Percentiles rank a stretch among this genome's conserved stretches.
phyloP scores from a whole-genome alignment of 2,113 vertebrate genomes.

The Paratilapia polleni region DNA sequence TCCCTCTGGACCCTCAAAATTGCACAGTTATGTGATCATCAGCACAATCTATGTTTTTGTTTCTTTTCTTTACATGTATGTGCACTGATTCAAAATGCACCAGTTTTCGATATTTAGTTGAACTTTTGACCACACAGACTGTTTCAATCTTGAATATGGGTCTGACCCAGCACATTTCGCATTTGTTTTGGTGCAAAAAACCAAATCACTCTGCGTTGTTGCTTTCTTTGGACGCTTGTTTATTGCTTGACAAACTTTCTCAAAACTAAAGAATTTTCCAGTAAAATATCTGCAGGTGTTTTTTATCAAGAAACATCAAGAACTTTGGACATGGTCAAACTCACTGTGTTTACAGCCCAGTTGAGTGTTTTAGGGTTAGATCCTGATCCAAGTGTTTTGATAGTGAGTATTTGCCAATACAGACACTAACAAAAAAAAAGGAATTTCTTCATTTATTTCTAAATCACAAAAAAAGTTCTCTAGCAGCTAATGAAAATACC shows the following conservation, averaged over 20 bases:
- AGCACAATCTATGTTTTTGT: neutral
- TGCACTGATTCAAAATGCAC: neutral
- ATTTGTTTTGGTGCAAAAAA: neutral
- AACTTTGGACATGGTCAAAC: neutral
- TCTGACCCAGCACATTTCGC: neutral
- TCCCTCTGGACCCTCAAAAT: neutral
- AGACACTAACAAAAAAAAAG: neutral
- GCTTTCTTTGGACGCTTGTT: conserved; percentile 7
- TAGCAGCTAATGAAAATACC: neutral
- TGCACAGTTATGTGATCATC: neutral
- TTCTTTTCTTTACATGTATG: neutral
- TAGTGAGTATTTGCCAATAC: neutral
- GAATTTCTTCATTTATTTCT: too few species aligned
- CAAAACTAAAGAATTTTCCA: neutral
- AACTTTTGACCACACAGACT: neutral
- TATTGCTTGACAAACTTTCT: neutral
- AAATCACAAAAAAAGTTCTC: neutral
- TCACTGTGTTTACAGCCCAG: neutral
- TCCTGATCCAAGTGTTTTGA: neutral
- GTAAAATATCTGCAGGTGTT: neutral
- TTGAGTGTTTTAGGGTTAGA: neutral
- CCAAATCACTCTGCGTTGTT: neutral
- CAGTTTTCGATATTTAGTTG: neutral
- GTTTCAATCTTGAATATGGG: neutral
- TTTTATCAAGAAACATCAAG: neutral